A percentile compares a stretch with the other conserved stretches of the same genome.
Conservation (phyloP, 53 echinoderm and acorn worm genomes). For the Glandiceps talaboti region DNA sequence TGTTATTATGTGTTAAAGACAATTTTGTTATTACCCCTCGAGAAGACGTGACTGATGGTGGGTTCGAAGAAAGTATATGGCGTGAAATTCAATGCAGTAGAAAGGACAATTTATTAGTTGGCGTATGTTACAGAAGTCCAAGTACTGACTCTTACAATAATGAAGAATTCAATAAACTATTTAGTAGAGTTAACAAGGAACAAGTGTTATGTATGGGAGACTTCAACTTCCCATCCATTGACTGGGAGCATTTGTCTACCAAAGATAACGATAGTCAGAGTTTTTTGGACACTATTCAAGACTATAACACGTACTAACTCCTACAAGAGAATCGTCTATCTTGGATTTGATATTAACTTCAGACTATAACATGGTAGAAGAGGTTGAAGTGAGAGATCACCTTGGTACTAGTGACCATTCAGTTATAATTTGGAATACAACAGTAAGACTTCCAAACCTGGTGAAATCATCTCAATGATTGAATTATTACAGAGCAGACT, state of each 20-base stretch:
- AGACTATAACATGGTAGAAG: not conserved
- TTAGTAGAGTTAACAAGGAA: not conserved
- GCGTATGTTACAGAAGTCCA: not conserved
- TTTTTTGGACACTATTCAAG: not conserved
- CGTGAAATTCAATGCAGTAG: not conserved
- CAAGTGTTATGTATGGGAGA: not conserved
- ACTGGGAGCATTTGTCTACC: not conserved
- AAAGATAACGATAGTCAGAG: not conserved
- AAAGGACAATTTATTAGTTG: not conserved
- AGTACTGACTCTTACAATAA: not conserved
- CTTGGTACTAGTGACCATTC: not conserved
- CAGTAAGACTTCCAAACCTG: not conserved
- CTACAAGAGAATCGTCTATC: not conserved
- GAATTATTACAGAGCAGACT: not conserved
- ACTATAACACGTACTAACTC: not conserved
- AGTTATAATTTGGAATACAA: not conserved
- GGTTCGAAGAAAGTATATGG: not conserved
- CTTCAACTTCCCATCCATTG: not conserved
- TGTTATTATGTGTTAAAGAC: constrained; percentile 12
- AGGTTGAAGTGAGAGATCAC: not conserved
- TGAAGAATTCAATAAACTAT: not conserved
- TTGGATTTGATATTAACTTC: not conserved
- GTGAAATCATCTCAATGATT: too few species aligned
- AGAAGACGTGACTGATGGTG: constrained; percentile 5
- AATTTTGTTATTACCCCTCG: constrained; percentile 8